Evolutionary conservation across 2,797 vertebrate genomes (phyloP), one percentile per base, ranked within the genome.

Genomic region (Cetoscarus ocellatus): DNA sequence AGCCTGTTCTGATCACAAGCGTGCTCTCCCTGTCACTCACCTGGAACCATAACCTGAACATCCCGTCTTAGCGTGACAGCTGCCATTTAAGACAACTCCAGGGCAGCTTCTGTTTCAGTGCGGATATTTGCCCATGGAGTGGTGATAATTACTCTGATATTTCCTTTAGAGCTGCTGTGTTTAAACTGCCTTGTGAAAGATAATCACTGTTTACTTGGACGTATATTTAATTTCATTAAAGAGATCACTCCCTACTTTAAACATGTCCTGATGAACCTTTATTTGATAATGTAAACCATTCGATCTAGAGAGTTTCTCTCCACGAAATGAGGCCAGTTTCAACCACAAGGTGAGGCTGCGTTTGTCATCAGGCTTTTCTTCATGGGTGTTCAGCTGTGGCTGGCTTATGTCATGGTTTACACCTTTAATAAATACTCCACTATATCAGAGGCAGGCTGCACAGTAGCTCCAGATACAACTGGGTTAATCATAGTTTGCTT

Each of bases 111-210:
- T 13, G 8, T 51, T 13, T 51, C 7, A 51, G 49, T 13, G 6
- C 6, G 50, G 13, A 6, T 51, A 34, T 51, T 51, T 51, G 34
- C 50, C 50, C 7, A 51, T 13, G 50, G 50, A 51, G 50, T 6
- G 27, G 19, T 35, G 12, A 8, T 51, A 51, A 35, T 51, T 13
- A 51, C 50, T 51, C 8, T 34, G 27, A 51, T 51, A 51, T 51
- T 51, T 51, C 50, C 50, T 51, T 34, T 51, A 51, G 19, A 51
- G 50, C 50, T 51, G 50, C 11, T 14, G 50, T 51, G 50, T 51
- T 51, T 51, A 34, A 51, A 51, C 19, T 51, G 12, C 4, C 9
- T 3, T 8, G 19, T 34, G 10, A 5, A 14, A 12, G 19, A 48
- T 48, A 3, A 48, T 45, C 8, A 18, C 12, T 51, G 50, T 51